Evolutionary conservation across 2,797 vertebrate species (phyloP).

Genomic region (Sylvilagus floridanus): DNA sequence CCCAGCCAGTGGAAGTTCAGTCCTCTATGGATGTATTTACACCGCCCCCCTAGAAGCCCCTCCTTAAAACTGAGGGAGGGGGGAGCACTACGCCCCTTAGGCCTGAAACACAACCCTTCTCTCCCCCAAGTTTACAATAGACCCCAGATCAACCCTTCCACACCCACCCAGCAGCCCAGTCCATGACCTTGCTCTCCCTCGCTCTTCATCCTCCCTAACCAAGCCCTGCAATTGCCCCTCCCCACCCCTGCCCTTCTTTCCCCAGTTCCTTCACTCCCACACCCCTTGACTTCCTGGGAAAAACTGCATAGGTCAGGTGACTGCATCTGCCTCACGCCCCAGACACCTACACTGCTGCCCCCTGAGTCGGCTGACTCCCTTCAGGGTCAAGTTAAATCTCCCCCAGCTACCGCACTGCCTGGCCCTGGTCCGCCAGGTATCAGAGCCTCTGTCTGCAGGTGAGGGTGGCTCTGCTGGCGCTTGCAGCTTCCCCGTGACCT

Average conservation of each 20-base stretch:
- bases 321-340: neutral
- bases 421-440: accelerated
- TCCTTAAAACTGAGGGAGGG: neutral
- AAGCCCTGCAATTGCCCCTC: neutral
- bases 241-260: neutral
- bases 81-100: neutral
- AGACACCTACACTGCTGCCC: neutral
- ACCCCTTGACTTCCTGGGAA: too few relatives aligned
- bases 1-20: neutral
- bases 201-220: neutral
- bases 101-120: neutral
- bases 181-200: neutral
- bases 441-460: neutral
- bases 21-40: neutral
- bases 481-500: neutral
- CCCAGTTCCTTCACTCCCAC: too few relatives aligned
- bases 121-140: neutral
- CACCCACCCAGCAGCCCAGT: neutral
- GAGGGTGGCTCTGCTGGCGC: neutral
- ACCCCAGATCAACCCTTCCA: neutral
- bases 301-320: neutral
- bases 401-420: too few relatives aligned
- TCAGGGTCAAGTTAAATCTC: neutral
- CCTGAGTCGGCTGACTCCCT: neutral
- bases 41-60: too few relatives aligned